Evolutionary conservation across 2,797 vertebrate genomes (phyloP), one percentile per base, ranked within the genome.

Genomic region (Chloroceryle amazona): DNA sequence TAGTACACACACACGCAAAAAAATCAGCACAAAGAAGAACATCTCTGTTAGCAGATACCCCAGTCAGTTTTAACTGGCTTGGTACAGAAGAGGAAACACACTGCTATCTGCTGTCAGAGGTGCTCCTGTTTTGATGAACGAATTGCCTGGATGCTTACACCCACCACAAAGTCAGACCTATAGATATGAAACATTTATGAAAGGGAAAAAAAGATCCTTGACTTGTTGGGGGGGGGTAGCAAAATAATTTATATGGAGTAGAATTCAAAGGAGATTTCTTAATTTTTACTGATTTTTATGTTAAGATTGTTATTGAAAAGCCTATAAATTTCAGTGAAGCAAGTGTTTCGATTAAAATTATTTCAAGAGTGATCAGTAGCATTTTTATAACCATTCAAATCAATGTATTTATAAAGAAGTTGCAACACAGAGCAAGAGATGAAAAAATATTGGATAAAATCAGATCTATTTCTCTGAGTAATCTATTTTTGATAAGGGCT

Each of bases 21-120:
- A 75, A 74, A 80, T 28, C 37, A 72, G 63, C 75, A 97, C 68
- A 92, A 96, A 96, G 35, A 94, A 78, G 7, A 37, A n/a, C 63
- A 76, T 81, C 35, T 93, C 51, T 47, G 41, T 84, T 57, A 93
- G 31, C 93, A 92, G 68, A 61, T 65, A 60, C 67, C 42, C 37
- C 26, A 66, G 61, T 55, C 52, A 47, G 21, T 66, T 91, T 22
- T 52, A 94, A 84, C 26, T 39, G 10, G 17, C 82, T 94, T 89
- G 33, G 82, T 76, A 62, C 10, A 26, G 37, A 57, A 87, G 12
- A 86, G 29, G 76, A 96, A 84, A 86, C n/a, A 73, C 5, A n/a
- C 13, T n/a, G 26, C 26, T 82, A 70, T 44, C 83, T 90, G 49
- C 58, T 79, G 62, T 84, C 62, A 86, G 76, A 89, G 72, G 49